These are phyloP conservation scores for Microcebus tavaratra DNA, from an alignment of 2,113 vertebrate species.

Conservation along the genomic window DNA sequence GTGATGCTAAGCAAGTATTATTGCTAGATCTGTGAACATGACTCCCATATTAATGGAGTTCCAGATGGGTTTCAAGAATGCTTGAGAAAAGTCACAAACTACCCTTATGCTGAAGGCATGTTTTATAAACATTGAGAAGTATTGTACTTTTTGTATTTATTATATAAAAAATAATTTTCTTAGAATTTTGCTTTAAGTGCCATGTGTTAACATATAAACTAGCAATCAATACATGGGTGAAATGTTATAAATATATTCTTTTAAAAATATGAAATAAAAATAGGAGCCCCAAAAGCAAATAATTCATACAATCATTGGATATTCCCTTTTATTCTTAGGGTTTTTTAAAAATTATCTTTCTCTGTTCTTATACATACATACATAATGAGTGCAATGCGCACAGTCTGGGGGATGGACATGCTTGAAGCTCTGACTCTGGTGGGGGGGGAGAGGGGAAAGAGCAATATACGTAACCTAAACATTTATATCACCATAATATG, in stretches of 20 bases:
- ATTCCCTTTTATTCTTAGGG: slow-evolving; percentile 48
- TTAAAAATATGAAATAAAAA: slow-evolving; percentile 53
- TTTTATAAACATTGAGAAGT: slow-evolving; percentile 43
- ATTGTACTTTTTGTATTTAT: not conserved
- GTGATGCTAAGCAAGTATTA: not conserved
- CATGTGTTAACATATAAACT: not conserved
- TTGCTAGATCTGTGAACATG: not conserved
- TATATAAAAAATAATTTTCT: slow-evolving; percentile 27
- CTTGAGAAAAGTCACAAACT: slow-evolving; percentile 13
- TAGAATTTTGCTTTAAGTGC: not conserved
- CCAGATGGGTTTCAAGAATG: not conserved
- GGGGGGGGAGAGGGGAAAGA: no score
- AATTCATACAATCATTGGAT: not conserved
- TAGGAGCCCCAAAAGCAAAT: not conserved
- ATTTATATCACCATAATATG: no score
- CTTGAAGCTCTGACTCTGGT: no score
- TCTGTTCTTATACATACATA: not conserved
- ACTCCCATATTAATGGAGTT: slow-evolving; percentile 1
- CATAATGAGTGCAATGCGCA: no score
- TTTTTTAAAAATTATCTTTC: not conserved
- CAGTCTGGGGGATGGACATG: no score
- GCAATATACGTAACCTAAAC: no score
- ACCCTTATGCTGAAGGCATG: slow-evolving; percentile 1
- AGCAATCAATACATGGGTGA: not conserved
- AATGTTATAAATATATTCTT: slow-evolving; percentile 30